A percentile compares a stretch with the other conserved stretches of the same genome.
phyloP scores from a whole-genome alignment of 1,140 invertebrate genomes.

The Paraescarpia echinospica region DNA sequence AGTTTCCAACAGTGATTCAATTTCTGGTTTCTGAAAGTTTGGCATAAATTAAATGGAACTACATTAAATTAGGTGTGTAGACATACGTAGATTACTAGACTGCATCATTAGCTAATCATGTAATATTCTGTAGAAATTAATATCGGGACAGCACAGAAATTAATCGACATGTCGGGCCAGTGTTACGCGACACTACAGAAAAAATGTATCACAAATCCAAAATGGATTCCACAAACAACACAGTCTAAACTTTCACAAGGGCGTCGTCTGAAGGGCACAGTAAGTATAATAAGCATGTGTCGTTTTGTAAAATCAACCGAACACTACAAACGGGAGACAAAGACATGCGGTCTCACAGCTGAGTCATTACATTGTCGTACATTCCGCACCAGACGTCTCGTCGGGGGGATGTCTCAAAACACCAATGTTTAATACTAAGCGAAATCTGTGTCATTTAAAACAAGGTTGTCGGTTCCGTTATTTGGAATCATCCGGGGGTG shows the following conservation, averaged over 20 bases:
- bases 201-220: neutral
- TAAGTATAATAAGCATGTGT: neutral
- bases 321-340: neutral
- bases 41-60: neutral
- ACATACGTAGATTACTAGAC: neutral
- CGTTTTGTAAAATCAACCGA: neutral
- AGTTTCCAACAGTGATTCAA: neutral
- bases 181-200: neutral
- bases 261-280: neutral
- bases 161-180: neutral
- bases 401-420: too few relatives aligned
- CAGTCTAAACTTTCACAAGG: neutral
- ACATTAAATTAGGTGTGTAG: neutral
- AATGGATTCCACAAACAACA: neutral
- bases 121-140: neutral
- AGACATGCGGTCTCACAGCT: neutral
- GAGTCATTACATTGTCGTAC: neutral
- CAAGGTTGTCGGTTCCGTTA: too few relatives aligned
- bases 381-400: neutral
- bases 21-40: neutral
- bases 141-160: neutral
- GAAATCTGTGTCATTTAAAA: too few relatives aligned
- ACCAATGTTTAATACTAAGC: too few relatives aligned
- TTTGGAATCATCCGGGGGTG: too few relatives aligned
- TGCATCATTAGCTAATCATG: neutral